A percentile compares a stretch with the other conserved stretches of the same genome.
These are phyloP conservation scores for Tursiops truncatus DNA, from an alignment of 2,113 vertebrate genomes.

Conservation along the genomic window DNA sequence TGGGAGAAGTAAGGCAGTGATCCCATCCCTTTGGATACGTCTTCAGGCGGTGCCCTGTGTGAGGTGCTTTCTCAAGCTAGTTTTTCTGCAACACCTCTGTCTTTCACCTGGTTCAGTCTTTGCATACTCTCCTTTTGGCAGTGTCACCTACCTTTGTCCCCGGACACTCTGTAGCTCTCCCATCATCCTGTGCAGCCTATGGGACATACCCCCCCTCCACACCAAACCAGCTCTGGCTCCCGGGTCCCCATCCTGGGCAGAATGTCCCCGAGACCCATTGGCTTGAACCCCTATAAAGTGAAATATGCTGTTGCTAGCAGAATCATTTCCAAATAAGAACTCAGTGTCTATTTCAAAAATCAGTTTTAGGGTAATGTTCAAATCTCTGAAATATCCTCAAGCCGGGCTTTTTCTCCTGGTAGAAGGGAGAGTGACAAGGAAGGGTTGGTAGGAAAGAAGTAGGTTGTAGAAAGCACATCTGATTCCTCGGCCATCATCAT, in stretches of 20 bases:
- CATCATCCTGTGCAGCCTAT: background rate
- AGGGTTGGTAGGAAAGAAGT: background rate
- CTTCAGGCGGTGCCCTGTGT: background rate
- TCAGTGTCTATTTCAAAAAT: background rate
- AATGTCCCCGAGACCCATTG: background rate
- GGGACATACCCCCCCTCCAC: background rate
- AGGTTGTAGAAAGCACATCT: background rate
- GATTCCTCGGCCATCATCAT: background rate
- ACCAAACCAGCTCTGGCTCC: background rate
- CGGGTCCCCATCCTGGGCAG: background rate
- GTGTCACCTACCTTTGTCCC: background rate
- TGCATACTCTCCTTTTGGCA: background rate
- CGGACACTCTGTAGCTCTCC: background rate
- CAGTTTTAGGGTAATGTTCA: background rate
- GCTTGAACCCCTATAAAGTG: background rate
- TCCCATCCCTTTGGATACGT: background rate
- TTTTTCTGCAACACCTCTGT: background rate
- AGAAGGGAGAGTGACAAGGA: background rate
- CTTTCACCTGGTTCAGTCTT: background rate
- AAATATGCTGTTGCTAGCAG: background rate
- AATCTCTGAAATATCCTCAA: background rate
- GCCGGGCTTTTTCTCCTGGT: background rate
- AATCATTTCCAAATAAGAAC: constrained; percentile 11
- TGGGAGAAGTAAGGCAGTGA: background rate
- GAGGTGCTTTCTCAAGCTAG: background rate